Percentiles rank a stretch among this genome's conserved stretches.
phyloP scores from a whole-genome alignment of 1,140 invertebrate species.

The Conopomorpha cramerella region DNA sequence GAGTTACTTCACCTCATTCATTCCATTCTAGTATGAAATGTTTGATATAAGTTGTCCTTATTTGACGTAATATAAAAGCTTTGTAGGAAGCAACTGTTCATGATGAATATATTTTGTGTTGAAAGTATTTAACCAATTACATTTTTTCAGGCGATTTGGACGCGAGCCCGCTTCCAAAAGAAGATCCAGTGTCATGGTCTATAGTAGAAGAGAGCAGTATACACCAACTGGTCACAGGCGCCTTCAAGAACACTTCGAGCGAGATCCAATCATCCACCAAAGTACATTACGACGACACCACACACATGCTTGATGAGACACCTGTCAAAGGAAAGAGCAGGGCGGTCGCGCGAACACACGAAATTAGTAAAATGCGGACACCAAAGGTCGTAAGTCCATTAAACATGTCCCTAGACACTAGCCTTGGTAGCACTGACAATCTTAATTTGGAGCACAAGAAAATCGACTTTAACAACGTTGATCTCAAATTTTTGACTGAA shows the following conservation, averaged over 20 bases:
- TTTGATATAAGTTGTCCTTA: too few relatives aligned
- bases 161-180: constrained; percentile 10
- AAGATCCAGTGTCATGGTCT: constrained; percentile 23
- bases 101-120: too few relatives aligned
- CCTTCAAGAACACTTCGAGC: constrained; percentile 11
- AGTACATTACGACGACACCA: constrained; percentile 16
- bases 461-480: constrained; percentile 47
- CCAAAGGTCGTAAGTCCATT: constrained; percentile 18
- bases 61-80: too few relatives aligned
- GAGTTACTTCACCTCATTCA: too few relatives aligned
- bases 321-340: constrained; percentile 38
- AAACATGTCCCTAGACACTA: constrained; percentile 50
- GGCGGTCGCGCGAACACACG: constrained; percentile 23
- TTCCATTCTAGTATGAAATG: too few relatives aligned
- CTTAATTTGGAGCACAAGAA: constrained; percentile 39
- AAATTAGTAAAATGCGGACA: constrained; percentile 45
- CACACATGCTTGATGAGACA: constrained; percentile 27
- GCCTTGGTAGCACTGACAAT: constrained; percentile 41
- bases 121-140: too few relatives aligned
- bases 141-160: constrained; percentile 27
- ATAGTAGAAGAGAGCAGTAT: constrained; percentile 27
- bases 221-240: constrained; percentile 21
- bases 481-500: constrained; percentile 52
- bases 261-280: constrained; percentile 30
- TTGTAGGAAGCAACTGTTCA: too few relatives aligned